Evolutionary conservation across 2,113 vertebrate species (phyloP).

Genomic region (Epinephelus fuscoguttatus): DNA sequence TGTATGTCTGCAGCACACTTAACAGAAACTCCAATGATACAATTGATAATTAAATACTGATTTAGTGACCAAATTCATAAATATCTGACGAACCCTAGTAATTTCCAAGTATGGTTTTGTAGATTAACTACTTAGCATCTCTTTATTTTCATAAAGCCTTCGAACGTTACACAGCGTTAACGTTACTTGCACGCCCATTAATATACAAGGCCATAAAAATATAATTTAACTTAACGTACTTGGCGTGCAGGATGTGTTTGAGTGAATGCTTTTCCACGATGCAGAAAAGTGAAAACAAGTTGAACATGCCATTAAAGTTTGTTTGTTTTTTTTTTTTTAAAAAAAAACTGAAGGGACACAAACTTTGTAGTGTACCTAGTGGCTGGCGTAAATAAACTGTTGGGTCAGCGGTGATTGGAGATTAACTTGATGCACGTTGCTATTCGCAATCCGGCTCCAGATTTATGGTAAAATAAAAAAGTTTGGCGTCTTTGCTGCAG

Average conservation of each 20-base stretch:
- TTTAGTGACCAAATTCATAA: neutral
- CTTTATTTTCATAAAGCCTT: neutral
- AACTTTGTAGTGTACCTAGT: neutral
- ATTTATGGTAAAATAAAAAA: neutral
- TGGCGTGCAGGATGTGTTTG: neutral
- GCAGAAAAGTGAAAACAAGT: neutral
- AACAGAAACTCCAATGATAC: neutral
- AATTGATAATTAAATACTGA: neutral
- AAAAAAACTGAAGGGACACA: neutral
- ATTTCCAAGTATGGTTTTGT: neutral
- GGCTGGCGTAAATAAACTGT: neutral
- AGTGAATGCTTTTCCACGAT: neutral
- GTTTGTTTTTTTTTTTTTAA: neutral
- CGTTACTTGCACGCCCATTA: too few species aligned
- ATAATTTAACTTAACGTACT: neutral
- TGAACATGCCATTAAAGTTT: neutral
- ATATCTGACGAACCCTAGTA: neutral
- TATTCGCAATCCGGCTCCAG: neutral
- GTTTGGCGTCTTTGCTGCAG: slow-evolving; percentile 13
- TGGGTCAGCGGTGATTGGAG: neutral
- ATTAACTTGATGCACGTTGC: neutral
- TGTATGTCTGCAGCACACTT: neutral
- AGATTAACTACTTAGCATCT: neutral
- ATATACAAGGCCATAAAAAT: neutral
- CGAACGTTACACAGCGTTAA: neutral